A percentile compares a stretch with the other conserved stretches of the same genome.
Conservation (phyloP, 1,140 invertebrate species). For the Uloborus diversus region DNA sequence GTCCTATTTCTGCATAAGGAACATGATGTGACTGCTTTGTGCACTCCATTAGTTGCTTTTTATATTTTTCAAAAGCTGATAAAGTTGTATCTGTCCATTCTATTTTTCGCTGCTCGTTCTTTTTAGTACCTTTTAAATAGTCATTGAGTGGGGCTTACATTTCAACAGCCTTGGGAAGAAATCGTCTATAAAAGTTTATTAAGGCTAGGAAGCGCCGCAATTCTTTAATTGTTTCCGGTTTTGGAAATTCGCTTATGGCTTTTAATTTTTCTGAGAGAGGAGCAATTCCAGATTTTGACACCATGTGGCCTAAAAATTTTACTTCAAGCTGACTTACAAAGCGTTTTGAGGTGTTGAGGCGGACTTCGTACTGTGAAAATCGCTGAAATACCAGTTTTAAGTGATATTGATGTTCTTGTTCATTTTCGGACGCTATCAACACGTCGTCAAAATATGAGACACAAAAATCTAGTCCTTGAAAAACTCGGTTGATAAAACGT, state of each 20-base stretch:
- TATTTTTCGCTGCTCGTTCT: background rate
- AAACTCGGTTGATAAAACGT: slow-evolving; percentile 50
- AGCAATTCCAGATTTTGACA: background rate
- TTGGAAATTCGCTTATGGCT: background rate
- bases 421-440: slow-evolving; percentile 9
- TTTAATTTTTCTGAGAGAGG: background rate
- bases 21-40: background rate
- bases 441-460: slow-evolving; percentile 55
- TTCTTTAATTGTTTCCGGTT: slow-evolving; percentile 11
- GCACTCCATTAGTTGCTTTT: slow-evolving; percentile 59
- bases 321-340: slow-evolving; percentile 14
- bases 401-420: slow-evolving; percentile 14
- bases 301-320: slow-evolving; percentile 34
- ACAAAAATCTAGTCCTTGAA: slow-evolving; percentile 9
- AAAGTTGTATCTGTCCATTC: background rate
- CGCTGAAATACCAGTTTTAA: slow-evolving; percentile 40
- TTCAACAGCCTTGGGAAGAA: background rate
- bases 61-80: slow-evolving; percentile 63
- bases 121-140: background rate
- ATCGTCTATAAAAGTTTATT: slow-evolving; percentile 25
- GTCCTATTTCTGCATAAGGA: background rate
- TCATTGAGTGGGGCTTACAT: background rate
- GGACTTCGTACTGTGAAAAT: slow-evolving; percentile 45
- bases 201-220: slow-evolving; percentile 9
- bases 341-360: slow-evolving; percentile 35